Conservation (phyloP, 2,113 vertebrate genomes). For the Vireo altiloquus region DNA sequence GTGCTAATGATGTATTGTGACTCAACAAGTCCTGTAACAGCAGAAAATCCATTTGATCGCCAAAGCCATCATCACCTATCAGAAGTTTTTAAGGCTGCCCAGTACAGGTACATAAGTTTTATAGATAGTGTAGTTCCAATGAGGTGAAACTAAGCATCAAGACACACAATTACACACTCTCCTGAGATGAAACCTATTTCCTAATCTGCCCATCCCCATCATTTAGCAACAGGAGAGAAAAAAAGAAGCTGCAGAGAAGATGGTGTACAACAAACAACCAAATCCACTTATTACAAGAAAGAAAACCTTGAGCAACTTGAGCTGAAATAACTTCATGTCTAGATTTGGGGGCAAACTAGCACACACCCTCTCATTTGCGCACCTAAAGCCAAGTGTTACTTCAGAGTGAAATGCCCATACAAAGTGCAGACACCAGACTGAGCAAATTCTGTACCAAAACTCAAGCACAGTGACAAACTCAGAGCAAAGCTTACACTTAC, state of each 20-base stretch:
- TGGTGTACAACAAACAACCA: neutral
- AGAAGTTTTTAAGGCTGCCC: neutral
- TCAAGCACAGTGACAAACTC: neutral
- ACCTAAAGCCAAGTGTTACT: neutral
- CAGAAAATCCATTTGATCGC: neutral
- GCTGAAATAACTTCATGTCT: neutral
- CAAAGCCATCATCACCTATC: neutral
- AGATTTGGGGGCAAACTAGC: neutral
- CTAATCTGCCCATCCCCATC: neutral
- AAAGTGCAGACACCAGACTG: neutral
- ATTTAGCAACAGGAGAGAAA: conserved; percentile 41
- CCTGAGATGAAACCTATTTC: conserved; percentile 16
- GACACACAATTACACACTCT: neutral
- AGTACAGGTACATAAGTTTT: neutral
- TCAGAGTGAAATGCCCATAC: accelerated
- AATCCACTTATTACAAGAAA: neutral
- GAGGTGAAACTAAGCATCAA: neutral
- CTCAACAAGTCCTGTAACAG: neutral
- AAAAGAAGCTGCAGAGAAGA: conserved; percentile 36
- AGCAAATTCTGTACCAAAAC: neutral
- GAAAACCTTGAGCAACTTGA: conserved; percentile 32
- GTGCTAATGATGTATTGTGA: accelerated
- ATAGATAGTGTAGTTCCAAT: neutral
- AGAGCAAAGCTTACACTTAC: neutral
- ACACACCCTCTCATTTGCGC: accelerated